phyloP scores from a whole-genome alignment of 2,113 vertebrate genomes.

The Penelope pileata region DNA sequence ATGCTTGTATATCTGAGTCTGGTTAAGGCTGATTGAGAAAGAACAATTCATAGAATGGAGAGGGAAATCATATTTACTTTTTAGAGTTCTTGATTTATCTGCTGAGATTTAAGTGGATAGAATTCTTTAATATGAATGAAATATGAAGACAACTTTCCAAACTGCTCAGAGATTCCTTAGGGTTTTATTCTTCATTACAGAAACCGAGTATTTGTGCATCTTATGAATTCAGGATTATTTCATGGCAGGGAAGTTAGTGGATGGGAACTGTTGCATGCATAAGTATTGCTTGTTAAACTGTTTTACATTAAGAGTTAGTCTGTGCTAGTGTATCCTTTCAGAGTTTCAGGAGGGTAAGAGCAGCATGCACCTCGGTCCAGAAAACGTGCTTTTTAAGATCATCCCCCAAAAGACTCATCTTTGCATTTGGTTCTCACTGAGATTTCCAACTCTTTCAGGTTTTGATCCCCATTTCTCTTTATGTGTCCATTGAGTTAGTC shows the following conservation, averaged over 20 bases:
- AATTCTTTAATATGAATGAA: slow-evolving; percentile 10
- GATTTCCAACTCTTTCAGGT: slow-evolving; percentile 70
- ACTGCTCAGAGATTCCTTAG: not conserved
- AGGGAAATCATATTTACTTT: not conserved
- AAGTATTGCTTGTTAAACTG: not conserved
- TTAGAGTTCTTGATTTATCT: not conserved
- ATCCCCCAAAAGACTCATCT: not conserved
- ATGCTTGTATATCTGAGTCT: not conserved
- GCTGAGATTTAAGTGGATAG: not conserved
- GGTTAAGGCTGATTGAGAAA: slow-evolving; percentile 1
- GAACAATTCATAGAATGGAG: not conserved
- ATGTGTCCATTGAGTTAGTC: slow-evolving; percentile 83
- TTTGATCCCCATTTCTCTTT: slow-evolving; percentile 84
- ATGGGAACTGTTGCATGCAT: not conserved
- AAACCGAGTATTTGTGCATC: not conserved
- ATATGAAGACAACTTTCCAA: not conserved
- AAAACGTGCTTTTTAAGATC: not conserved
- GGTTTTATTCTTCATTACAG: not conserved
- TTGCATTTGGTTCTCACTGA: not conserved
- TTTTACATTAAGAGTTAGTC: not conserved
- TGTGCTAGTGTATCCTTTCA: not conserved
- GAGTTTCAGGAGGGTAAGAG: not conserved
- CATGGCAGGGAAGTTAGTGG: not conserved
- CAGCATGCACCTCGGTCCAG: not conserved
- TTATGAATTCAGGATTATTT: slow-evolving; percentile 14